Evolutionary conservation across 2,113 vertebrate genomes (phyloP).

Genomic region (Engystomops pustulosus): DNA sequence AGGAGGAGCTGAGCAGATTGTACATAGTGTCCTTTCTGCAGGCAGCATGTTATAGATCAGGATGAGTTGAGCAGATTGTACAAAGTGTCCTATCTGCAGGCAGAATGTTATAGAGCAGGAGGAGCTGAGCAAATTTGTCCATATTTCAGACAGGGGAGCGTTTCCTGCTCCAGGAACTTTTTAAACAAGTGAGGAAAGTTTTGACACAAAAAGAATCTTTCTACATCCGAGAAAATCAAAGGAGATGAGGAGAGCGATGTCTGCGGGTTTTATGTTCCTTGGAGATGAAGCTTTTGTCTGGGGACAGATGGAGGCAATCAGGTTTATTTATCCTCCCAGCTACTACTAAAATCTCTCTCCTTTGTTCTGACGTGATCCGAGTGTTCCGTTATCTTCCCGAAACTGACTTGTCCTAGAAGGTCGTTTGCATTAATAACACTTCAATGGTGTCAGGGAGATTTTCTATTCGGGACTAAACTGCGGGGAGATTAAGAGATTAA

Average conservation of each 20-base stretch:
- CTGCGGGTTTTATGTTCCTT: background rate
- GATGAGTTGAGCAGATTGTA: too few relatives aligned
- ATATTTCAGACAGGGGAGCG: background rate
- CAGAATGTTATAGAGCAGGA: too few relatives aligned
- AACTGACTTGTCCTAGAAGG: constrained; percentile 32
- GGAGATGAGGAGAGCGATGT: background rate
- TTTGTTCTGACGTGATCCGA: constrained; percentile 8
- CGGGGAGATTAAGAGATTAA: constrained; percentile 43
- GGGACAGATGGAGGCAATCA: constrained; percentile 19
- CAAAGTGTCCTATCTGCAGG: too few relatives aligned
- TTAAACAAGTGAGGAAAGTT: background rate
- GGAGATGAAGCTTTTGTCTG: background rate
- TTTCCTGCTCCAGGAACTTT: background rate
- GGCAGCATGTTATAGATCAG: too few relatives aligned
- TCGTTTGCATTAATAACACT: constrained; percentile 52
- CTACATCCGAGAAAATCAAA: too few relatives aligned
- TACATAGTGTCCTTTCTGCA: too few relatives aligned
- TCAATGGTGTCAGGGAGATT: constrained; percentile 16
- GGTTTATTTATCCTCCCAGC: constrained; percentile 31
- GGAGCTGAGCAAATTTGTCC: too few relatives aligned
- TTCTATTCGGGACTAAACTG: constrained; percentile 14
- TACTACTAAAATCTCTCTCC: background rate
- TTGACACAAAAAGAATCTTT: background rate
- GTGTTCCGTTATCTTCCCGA: constrained; percentile 30
- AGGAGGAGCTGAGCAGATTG: too few relatives aligned